Conservation (phyloP, 30 jellyfish, hydroid and myxozoan genomes). For the Hydra vulgaris region DNA sequence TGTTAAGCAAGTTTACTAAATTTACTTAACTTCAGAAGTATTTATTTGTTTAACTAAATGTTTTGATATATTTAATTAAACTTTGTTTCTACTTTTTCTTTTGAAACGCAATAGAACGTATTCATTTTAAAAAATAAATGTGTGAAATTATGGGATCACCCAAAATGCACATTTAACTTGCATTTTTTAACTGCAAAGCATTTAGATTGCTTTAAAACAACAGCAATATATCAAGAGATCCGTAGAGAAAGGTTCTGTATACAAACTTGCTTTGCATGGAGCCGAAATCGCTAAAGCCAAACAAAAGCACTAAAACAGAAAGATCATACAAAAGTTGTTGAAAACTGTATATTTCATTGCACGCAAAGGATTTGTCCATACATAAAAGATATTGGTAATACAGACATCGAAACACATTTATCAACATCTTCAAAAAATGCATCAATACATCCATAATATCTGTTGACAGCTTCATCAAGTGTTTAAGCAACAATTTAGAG, state of each 20-base stretch:
- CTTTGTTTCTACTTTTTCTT: too few relatives aligned
- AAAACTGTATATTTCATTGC: slow-evolving; percentile 16
- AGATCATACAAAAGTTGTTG: slow-evolving; percentile 9
- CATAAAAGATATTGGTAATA: slow-evolving; percentile 10
- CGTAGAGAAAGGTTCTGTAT: slow-evolving; percentile 9
- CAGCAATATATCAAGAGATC: not conserved
- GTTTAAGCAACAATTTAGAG: not conserved
- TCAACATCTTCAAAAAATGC: not conserved
- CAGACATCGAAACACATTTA: slow-evolving; percentile 4
- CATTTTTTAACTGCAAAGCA: slow-evolving; percentile 3
- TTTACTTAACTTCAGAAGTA: too few relatives aligned
- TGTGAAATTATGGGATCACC: too few relatives aligned
- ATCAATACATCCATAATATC: not conserved
- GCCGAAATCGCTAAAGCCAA: slow-evolving; percentile 9
- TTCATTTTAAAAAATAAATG: too few relatives aligned
- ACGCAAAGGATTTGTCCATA: slow-evolving; percentile 12
- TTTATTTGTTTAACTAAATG: too few relatives aligned
- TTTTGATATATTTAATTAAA: too few relatives aligned
- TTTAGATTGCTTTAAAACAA: not conserved
- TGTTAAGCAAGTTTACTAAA: too few relatives aligned
- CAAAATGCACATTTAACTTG: not conserved
- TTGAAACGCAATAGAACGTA: too few relatives aligned
- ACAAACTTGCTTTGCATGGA: slow-evolving; percentile 11
- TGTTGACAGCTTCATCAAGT: not conserved
- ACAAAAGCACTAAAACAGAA: slow-evolving; percentile 7